Base-by-base conservation (phyloP, 2,888 invertebrate species). In the Apodemia zela region DNA sequence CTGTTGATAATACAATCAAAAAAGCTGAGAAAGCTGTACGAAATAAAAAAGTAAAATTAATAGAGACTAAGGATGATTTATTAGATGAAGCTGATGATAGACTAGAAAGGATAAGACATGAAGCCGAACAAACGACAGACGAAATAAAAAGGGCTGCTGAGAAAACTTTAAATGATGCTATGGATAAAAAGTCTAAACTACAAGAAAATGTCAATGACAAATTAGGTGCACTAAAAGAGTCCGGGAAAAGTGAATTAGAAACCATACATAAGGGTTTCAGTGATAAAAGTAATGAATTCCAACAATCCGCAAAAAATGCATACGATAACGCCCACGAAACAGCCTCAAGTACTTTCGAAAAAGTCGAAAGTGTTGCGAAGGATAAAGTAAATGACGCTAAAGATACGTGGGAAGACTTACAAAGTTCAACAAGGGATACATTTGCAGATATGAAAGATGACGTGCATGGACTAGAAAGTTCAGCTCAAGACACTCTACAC, bases 291-390 rank as follows among this genome's bases (percentile, higher is more conserved):
- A 70, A 70, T 45, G 75, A 84, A 65, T 67, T 88, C 49, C 84
- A 89, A 65, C 75, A 78, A 67, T 84, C 87, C 58, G 80, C 87
- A 33, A 82, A 81, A 69, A 80, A 83, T 66, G 84, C 86, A 71
- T 84, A 85, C 76, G 85, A 78, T 75, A 78, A 84, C 77, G 80
- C 77, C 70, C 87, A 90, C 81, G 82, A 89, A 69, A 78, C 89
- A 68, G 74, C 89, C 85, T 89, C 89, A 77, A 83, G 87, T 79
- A 72, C 89, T 83, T 88, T 89, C 85, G 91, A 87, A 75, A 83
- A 75, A 70, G 67, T 89, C 84, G 89, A 90, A 89, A 86, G 87
- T 82, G 80, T 87, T 66, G 82, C 88, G 71, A 90, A 87, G 87
- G 90, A 87, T 70, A 87, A 79, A 81, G 77, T 83, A 75, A 79